Base-by-base conservation (phyloP, 2,888 invertebrate species). In the Metopia argyrocephala region DNA sequence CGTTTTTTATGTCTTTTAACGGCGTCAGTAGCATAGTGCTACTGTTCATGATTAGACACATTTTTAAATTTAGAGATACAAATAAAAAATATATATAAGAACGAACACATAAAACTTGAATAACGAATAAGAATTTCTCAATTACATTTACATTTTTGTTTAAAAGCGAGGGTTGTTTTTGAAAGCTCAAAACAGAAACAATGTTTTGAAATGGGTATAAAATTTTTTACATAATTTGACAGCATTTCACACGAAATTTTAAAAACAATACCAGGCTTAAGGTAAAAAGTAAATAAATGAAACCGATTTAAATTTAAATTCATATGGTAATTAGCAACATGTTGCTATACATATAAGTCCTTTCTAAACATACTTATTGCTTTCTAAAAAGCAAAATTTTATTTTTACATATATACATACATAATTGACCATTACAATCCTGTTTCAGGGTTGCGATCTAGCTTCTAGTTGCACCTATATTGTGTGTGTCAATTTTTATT, bases 1-100 rank as follows among this genome's bases (percentile, higher is more conserved):
- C 12, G 15, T 38, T 38, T 31, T 31, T 31, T 31, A 31, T 31
- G 12, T 12, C 12, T 31, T 1, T 0, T 38, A 21, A 31, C n/a
- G 56, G 5, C 25, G 56, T 23, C 28, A 4, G 20, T 38, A 38
- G 38, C 38, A 38, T 38, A 12, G 38, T 69, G 81, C 81, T 78
- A 74, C 81, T 78, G 81, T 61, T 70, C 61, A 81, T 81, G 76
- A 80, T 80, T 65, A 81, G 76, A 65, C 69, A 76, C 28, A 74
- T 0, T 31, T 38, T 38, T 38, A 12, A 12, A 12, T 2, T 38
- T n/a, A 3, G 4, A 38, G 15, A 31, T 2, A 38, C 18, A 38
- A n/a, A 38, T 18, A 45, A 54, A 45, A 15, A 25, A 18, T 7
- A 21, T 18, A 28, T 38, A 38, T 21, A 59, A 6, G 21, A 6